phyloP scores from a whole-genome alignment of 2,888 invertebrate genomes.

The Ametastegia equiseti region DNA sequence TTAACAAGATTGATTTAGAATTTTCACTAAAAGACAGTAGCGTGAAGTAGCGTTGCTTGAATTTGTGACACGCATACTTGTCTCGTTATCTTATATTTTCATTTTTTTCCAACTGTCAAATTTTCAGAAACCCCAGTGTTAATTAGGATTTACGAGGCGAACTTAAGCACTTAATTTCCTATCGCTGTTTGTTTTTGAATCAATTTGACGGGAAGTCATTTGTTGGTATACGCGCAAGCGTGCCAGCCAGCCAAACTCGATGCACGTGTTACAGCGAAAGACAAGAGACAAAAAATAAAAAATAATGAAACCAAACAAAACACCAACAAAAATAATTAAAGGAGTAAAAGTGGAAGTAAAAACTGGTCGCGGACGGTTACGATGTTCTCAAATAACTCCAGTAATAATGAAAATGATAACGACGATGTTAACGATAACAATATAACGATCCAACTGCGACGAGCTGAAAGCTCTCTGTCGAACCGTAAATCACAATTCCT shows the following conservation, averaged over 20 bases:
- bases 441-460: not conserved
- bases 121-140: slow-evolving; percentile 10
- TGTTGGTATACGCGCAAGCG: slow-evolving; percentile 4
- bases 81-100: not conserved
- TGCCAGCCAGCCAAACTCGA: slow-evolving; percentile 17
- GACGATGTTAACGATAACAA: not conserved
- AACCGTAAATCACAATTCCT: slow-evolving; percentile 26
- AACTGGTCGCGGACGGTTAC: not conserved
- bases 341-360: not conserved
- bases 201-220: slow-evolving; percentile 38
- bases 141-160: slow-evolving; percentile 28
- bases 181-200: slow-evolving; percentile 23
- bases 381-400: not conserved
- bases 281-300: not conserved
- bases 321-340: not conserved
- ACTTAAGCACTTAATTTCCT: slow-evolving; percentile 34
- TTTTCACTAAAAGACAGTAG: slow-evolving; percentile 22
- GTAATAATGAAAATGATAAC: not conserved
- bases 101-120: not conserved
- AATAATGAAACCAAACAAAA: not conserved
- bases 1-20: not conserved
- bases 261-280: not conserved
- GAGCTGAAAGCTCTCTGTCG: not conserved
- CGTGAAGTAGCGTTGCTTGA: not conserved
- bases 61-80: slow-evolving; percentile 17